Conservation (phyloP, 2,113 vertebrate species). For the Chloropsis cyanopogon region DNA sequence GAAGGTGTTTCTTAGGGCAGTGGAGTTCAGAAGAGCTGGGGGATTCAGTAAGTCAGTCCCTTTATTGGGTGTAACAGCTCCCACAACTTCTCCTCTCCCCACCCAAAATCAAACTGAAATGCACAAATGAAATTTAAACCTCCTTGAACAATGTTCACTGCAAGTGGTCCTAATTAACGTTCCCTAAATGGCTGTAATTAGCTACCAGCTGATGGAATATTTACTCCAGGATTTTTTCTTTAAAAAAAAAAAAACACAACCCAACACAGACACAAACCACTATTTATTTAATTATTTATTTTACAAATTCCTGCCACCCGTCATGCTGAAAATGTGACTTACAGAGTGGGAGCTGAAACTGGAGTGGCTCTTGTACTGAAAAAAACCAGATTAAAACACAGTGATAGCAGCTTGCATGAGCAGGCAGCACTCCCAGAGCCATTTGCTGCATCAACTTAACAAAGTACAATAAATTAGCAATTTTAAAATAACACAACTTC, state of each 20-base stretch:
- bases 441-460: background rate
- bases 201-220: background rate
- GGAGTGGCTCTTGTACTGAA: background rate
- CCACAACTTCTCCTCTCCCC: background rate
- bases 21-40: background rate
- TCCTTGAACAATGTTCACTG: background rate
- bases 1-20: background rate
- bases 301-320: background rate
- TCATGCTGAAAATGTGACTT: background rate
- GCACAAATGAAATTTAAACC: background rate
- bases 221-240: background rate
- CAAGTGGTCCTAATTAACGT: background rate
- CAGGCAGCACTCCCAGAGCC: background rate
- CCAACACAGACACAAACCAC: background rate
- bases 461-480: background rate
- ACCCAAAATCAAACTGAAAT: background rate
- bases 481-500: background rate
- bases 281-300: background rate
- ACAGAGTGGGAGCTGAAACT: background rate
- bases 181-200: background rate
- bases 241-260: background rate
- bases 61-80: background rate
- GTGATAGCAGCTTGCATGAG: background rate
- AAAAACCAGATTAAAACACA: background rate
- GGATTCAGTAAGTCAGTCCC: rapidly evolving